Evolutionary conservation across 2,113 vertebrate genomes (phyloP).

Genomic region (Actinemys pallida): DNA sequence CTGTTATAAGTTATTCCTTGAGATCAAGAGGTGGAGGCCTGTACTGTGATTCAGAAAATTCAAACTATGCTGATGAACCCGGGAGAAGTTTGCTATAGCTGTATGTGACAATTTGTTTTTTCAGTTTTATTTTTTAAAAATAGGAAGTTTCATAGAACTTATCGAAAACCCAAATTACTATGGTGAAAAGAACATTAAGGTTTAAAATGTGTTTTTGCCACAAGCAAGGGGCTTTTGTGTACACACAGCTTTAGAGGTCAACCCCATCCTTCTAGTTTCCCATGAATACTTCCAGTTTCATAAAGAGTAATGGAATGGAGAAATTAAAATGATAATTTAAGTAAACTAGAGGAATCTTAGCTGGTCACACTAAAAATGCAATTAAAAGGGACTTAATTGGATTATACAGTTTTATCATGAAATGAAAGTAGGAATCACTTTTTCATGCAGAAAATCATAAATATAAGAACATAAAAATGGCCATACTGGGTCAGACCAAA

Average conservation of each 20-base stretch:
- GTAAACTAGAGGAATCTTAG: conserved; percentile 24
- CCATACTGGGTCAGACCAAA: too few species aligned
- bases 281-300: neutral
- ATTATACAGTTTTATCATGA: conserved; percentile 52
- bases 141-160: neutral
- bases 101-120: neutral
- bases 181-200: neutral
- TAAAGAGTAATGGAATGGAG: neutral
- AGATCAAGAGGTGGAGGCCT: neutral
- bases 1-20: neutral
- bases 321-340: conserved; percentile 47
- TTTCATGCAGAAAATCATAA: conserved; percentile 50
- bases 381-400: conserved; percentile 56
- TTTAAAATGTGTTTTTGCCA: neutral
- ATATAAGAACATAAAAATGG: neutral
- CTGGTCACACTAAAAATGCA: neutral
- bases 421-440: conserved; percentile 54
- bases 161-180: neutral
- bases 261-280: neutral
- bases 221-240: neutral
- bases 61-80: neutral
- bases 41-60: neutral
- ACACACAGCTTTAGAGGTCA: neutral
- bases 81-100: neutral
- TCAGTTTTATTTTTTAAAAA: neutral